Base-by-base conservation (phyloP, 2,888 invertebrate genomes). In the Blastobasis lacticolella region DNA sequence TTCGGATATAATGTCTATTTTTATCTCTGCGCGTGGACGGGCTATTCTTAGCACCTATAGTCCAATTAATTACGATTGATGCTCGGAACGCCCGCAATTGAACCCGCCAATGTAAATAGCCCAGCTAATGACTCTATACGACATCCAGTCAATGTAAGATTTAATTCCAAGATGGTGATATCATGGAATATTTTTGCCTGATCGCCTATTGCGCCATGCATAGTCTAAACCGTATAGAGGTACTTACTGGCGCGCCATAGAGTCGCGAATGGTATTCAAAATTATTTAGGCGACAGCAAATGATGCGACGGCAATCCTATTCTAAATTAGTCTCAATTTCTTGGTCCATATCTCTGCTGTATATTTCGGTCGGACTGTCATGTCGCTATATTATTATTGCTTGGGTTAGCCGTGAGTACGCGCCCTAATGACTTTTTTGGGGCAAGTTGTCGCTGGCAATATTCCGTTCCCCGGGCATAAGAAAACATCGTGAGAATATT, bases 311-410 rank as follows among this genome's bases (percentile, higher is more conserved):
- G 48, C 49, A 53, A 53, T 49, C 54, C 46, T 46, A 50, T 45
- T 54, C 51, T 59, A 54, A 55, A 56, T 57, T 56, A 56, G 54
- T 53, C 54, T 56, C 55, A 54, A 58, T 54, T 57, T 54, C 23
- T 49, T 42, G 54, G 45, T 51, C 56, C 54, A 56, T 54, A 57
- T 57, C 54, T 54, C 51, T 56, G 52, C 49, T 49, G 48, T 45
- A 40, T 54, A 56, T 54, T 55, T 52, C 48, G 48, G 48, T 38
- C 45, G 45, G 36, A 48, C 46, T 47, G 36, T 40, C 23, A 37
- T 23, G 46, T 48, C 42, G 48, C 45, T 9, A 51, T n/a, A 45
- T 51, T 48, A 38, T 51, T 43, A 44, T 49, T 10, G 44, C 49
- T 10, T 44, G 36, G 2, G 4, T 37, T 38, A 38, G 37, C 4